These are phyloP conservation scores for Abramis brama DNA, from an alignment of 2,113 vertebrate species.

Conservation along the genomic window DNA sequence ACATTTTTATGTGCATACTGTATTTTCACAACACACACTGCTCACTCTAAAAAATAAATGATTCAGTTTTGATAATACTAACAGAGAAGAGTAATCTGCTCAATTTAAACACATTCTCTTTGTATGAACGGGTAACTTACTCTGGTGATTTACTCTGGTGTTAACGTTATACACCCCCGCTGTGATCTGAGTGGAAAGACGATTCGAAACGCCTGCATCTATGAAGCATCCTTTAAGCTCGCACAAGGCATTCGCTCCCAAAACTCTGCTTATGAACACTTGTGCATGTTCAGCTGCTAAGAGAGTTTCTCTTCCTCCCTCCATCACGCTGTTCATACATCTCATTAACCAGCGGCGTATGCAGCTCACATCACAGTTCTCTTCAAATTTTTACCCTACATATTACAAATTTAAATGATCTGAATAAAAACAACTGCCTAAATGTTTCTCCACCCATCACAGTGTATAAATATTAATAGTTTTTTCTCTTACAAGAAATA, in stretches of 20 bases:
- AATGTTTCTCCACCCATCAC: constrained; percentile 51
- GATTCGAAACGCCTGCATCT: background rate
- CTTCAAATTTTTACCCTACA: constrained; percentile 66
- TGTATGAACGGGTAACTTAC: background rate
- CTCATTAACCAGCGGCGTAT: constrained; percentile 73
- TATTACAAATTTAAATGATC: constrained; percentile 68
- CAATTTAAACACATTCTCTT: background rate
- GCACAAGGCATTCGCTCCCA: background rate
- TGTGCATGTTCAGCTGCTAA: background rate
- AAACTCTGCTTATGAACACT: background rate
- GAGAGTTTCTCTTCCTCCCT: constrained; percentile 46
- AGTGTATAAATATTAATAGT: constrained; percentile 70
- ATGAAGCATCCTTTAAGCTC: constrained; percentile 27
- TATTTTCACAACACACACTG: background rate
- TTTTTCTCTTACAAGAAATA: constrained; percentile 62
- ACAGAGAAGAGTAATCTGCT: background rate
- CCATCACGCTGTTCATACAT: constrained; percentile 69
- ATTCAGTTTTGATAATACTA: background rate
- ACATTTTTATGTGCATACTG: too few relatives aligned
- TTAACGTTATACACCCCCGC: background rate
- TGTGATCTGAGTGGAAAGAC: background rate
- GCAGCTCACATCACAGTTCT: constrained; percentile 72
- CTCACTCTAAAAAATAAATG: background rate
- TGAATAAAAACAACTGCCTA: constrained; percentile 68
- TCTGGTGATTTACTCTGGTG: too few relatives aligned